A percentile compares a stretch with the other conserved stretches of the same genome.
Evolutionary conservation across 2,888 invertebrate species (phyloP).

Genomic region (Nomada fabriciana): DNA sequence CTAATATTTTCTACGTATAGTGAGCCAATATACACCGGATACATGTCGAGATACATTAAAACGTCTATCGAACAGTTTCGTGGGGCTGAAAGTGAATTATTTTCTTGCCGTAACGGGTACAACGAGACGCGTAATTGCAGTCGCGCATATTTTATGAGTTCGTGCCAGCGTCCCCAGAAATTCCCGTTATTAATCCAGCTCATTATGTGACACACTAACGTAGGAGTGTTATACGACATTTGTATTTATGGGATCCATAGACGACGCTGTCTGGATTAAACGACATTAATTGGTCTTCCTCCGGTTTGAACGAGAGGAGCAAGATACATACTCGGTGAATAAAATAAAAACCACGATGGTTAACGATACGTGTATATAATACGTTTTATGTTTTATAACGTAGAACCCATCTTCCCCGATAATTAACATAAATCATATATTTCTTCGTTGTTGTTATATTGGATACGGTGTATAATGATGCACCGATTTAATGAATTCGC

Average conservation of each 20-base stretch:
- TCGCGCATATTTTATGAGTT: constrained; percentile 54
- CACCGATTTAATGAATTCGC: neutral
- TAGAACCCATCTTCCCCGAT: neutral
- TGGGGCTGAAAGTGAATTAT: constrained; percentile 24
- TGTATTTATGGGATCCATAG: constrained; percentile 42
- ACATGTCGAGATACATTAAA: neutral
- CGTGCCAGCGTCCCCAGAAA: constrained; percentile 49
- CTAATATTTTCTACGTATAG: neutral
- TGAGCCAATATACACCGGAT: neutral
- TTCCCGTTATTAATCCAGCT: constrained; percentile 62
- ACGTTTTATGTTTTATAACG: neutral
- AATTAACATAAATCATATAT: neutral
- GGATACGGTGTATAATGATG: neutral
- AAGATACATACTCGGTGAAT: neutral
- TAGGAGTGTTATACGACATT: constrained; percentile 42
- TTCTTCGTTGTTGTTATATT: too few relatives aligned
- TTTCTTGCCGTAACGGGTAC: constrained; percentile 36
- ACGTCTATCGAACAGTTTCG: constrained; percentile 18
- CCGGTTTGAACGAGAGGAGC: neutral
- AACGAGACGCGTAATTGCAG: constrained; percentile 61
- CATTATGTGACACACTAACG: constrained; percentile 51
- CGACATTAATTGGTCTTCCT: constrained; percentile 36
- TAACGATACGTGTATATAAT: neutral
- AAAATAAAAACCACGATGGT: neutral
- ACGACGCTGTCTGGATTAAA: constrained; percentile 23